Evolutionary conservation across 2,113 vertebrate genomes (phyloP).

Genomic region (Tachysurus fulvidraco): DNA sequence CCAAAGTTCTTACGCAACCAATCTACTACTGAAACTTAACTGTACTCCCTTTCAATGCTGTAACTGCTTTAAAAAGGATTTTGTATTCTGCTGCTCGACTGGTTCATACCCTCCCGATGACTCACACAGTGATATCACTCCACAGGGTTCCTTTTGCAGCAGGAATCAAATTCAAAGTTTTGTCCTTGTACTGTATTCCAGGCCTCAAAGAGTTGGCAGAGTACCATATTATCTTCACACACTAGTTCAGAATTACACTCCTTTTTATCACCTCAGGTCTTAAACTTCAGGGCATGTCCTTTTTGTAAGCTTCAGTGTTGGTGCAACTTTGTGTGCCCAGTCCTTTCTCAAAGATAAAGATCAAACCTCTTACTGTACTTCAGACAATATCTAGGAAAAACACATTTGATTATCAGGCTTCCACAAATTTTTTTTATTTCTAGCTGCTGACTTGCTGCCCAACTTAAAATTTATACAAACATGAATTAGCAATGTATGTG

Average conservation of each 20-base stretch:
- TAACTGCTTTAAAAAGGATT: background rate
- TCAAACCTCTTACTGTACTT: background rate
- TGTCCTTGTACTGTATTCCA: background rate
- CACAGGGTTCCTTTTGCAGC: constrained; percentile 3
- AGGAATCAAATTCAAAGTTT: constrained; percentile 13
- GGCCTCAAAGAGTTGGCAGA: constrained; percentile 4
- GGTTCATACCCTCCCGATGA: background rate
- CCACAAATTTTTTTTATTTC: background rate
- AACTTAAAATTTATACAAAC: background rate
- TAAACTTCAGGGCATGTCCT: background rate
- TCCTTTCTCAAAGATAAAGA: background rate
- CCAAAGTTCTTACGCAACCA: background rate
- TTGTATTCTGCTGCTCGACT: background rate
- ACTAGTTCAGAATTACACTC: background rate
- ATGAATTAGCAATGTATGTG: background rate
- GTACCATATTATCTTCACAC: background rate
- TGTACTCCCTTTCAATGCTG: background rate
- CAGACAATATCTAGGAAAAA: background rate
- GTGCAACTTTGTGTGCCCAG: background rate
- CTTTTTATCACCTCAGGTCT: background rate
- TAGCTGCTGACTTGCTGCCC: too few species aligned
- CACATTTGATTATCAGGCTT: background rate
- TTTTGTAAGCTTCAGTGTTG: background rate
- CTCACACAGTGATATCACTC: background rate
- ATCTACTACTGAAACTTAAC: background rate